Percentiles rank a stretch among this genome's conserved stretches.
These are phyloP conservation scores for Campylomormyrus numenius DNA, from an alignment of 2,113 vertebrate genomes.

Conservation along the genomic window DNA sequence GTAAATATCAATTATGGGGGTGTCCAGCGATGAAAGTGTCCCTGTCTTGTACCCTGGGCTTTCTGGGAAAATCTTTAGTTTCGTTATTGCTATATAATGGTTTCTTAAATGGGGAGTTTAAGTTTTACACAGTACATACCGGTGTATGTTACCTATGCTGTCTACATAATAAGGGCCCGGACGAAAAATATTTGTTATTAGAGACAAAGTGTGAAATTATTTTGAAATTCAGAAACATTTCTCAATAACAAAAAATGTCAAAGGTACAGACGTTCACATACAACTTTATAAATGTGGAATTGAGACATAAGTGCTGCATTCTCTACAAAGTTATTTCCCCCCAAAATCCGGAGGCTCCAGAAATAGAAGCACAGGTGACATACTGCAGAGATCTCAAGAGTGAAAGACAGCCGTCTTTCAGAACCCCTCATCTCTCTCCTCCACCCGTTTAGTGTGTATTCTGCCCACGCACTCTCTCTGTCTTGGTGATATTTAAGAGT, in stretches of 20 bases:
- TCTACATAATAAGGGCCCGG: background rate
- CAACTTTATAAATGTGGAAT: background rate
- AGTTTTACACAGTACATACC: background rate
- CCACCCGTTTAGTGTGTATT: background rate
- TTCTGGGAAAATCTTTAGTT: background rate
- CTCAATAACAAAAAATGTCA: background rate
- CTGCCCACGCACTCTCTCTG: background rate
- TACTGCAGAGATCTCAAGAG: background rate
- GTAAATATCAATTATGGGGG: background rate
- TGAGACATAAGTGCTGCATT: background rate
- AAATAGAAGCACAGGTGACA: background rate
- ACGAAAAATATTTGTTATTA: background rate
- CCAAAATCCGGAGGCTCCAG: background rate
- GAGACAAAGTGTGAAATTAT: background rate
- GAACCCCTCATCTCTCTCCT: background rate
- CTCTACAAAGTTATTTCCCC: background rate
- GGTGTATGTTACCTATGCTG: background rate
- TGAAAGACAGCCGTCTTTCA: background rate
- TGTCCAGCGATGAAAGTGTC: background rate
- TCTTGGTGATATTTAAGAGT: constrained; percentile 3
- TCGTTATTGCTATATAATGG: background rate
- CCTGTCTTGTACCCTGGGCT: background rate
- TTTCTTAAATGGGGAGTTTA: background rate
- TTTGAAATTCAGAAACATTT: background rate
- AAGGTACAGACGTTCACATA: background rate